Evolutionary conservation across 2,888 invertebrate genomes (phyloP).

Genomic region (Cheilosia pagana): DNA sequence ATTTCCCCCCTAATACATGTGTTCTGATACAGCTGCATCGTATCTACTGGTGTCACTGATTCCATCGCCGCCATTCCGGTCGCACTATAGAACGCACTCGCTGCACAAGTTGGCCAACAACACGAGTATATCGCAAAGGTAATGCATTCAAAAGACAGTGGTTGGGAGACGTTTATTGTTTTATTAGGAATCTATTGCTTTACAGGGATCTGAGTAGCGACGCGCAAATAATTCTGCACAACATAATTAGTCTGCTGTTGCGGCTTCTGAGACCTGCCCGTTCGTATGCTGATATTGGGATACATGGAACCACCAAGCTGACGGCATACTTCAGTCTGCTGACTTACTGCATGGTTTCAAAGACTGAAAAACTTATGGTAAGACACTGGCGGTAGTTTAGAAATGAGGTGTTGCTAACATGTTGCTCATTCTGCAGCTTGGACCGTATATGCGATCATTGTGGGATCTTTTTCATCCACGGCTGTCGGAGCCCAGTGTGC

Average conservation of each 20-base stretch:
- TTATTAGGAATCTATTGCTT: slow-evolving; percentile 43
- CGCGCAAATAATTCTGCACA: slow-evolving; percentile 86
- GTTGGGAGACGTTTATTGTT: slow-evolving; percentile 30
- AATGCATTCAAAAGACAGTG: slow-evolving; percentile 9
- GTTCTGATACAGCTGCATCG: slow-evolving; percentile 88
- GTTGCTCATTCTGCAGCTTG: slow-evolving; percentile 88
- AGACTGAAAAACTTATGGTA: slow-evolving; percentile 96
- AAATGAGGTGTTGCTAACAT: background rate
- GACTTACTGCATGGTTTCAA: slow-evolving; percentile 95
- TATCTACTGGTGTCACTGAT: slow-evolving; percentile 94
- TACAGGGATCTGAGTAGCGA: slow-evolving; percentile 85
- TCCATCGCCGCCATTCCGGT: slow-evolving; percentile 95
- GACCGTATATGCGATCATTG: slow-evolving; percentile 94
- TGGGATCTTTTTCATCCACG: slow-evolving; percentile 98
- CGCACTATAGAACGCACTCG: slow-evolving; percentile 89
- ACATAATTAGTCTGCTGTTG: slow-evolving; percentile 90
- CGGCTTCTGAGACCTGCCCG: slow-evolving; percentile 92
- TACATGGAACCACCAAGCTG: slow-evolving; percentile 95
- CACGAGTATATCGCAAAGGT: slow-evolving; percentile 66
- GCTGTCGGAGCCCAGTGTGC: slow-evolving; percentile 96
- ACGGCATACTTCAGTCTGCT: slow-evolving; percentile 96
- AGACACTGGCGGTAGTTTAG: slow-evolving; percentile 1
- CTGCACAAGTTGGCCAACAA: slow-evolving; percentile 82
- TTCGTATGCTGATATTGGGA: slow-evolving; percentile 93
- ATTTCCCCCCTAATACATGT: slow-evolving; percentile 17